A percentile compares a stretch with the other conserved stretches of the same genome.
phyloP scores from a whole-genome alignment of 2,797 vertebrate genomes.

The Myiotriccus ornatus region DNA sequence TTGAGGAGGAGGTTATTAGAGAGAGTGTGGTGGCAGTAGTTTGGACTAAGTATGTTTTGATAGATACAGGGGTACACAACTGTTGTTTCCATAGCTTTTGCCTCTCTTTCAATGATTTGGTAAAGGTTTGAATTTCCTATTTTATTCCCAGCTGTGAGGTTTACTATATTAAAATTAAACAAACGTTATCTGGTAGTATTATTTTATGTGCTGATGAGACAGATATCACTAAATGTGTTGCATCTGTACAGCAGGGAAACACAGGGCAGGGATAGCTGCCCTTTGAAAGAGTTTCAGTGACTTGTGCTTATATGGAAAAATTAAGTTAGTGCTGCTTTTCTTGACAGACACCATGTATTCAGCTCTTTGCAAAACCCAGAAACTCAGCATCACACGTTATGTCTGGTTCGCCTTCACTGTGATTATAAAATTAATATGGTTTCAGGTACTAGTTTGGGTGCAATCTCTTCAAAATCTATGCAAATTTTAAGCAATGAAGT shows the following conservation, averaged over 20 bases:
- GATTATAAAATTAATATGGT: not conserved
- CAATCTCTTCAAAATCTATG: not conserved
- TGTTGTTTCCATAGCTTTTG: not conserved
- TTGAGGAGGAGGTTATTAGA: not conserved
- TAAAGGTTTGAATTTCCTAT: not conserved
- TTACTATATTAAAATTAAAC: not conserved
- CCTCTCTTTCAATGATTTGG: not conserved
- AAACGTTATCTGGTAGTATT: not conserved
- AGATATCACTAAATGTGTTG: not conserved
- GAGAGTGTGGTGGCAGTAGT: not conserved
- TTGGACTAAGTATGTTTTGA: not conserved
- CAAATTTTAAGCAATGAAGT: not conserved
- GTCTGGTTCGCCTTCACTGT: not conserved
- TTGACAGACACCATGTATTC: not conserved
- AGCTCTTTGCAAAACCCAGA: not conserved
- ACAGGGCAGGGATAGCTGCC: not conserved
- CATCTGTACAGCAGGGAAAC: not conserved
- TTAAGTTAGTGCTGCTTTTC: not conserved
- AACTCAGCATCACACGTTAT: not conserved
- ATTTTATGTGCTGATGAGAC: not conserved
- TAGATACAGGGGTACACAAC: not conserved
- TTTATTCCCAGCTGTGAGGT: not conserved
- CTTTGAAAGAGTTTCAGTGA: not conserved
- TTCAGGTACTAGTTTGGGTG: not conserved
- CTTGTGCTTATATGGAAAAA: not conserved